phyloP scores from a whole-genome alignment of 2,797 vertebrate genomes.

The Uromys caudimaculatus region DNA sequence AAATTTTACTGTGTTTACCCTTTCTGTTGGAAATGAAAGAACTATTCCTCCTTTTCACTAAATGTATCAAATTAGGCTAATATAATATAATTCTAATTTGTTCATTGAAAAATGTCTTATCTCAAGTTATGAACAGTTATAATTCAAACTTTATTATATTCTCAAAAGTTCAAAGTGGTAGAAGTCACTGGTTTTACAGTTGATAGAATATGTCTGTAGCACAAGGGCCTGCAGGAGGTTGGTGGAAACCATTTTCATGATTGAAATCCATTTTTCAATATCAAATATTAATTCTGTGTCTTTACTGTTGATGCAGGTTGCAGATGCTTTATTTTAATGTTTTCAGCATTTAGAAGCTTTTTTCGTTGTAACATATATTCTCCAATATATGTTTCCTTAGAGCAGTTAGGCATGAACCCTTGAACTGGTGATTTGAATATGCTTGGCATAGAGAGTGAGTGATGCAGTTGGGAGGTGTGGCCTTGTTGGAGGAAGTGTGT shows the following conservation, averaged over 20 bases:
- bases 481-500: background rate
- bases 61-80: background rate
- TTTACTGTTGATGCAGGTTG: background rate
- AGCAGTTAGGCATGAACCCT: background rate
- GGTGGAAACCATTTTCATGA: background rate
- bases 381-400: background rate
- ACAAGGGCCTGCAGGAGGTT: background rate
- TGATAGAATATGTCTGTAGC: background rate
- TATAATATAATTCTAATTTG: background rate
- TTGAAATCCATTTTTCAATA: background rate
- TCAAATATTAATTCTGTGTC: background rate
- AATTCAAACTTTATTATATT: background rate
- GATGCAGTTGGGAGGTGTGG: background rate
- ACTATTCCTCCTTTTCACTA: background rate
- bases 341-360: background rate
- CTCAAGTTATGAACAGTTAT: background rate
- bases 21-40: constrained; percentile 30
- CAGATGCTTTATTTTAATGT: background rate
- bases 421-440: background rate
- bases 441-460: background rate
- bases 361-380: accelerated
- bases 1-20: constrained; percentile 36
- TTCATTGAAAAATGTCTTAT: constrained; percentile 9
- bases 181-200: background rate
- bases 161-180: background rate